Base-by-base conservation (phyloP, 1,140 invertebrate species). In the Drosophila grimshawi region DNA sequence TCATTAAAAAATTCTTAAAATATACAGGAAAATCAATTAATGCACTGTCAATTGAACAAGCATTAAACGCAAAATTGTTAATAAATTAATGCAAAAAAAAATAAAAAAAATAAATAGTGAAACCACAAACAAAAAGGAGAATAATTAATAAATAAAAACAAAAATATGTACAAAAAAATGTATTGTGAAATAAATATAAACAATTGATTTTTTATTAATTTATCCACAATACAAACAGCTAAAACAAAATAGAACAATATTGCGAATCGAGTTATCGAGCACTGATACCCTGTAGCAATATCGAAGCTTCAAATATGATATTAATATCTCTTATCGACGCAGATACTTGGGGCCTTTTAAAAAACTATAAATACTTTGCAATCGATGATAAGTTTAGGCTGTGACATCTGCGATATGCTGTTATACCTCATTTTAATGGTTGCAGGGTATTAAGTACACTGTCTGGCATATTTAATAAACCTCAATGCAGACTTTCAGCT, bases 151-250 rank as follows among this genome's bases (percentile, higher is more conserved):
- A 27, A 74, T 27, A 39, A 75, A 55, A 57, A 48, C 27, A 71
- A 82, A 52, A 57, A 43, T 27, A 63, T 67, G 37, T 41, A 29
- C 63, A 70, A 66, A 57, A 30, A 10, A 29, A 70, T 69, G 57
- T 65, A 51, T 56, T 51, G 55, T 82, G 49, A 82, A 80, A 76
- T 82, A 61, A 83, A 64, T 67, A 63, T 35, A 67, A 63, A 76
- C 62, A 71, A 80, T 80, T 66, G 7, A 78, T 49, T 74, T 86
- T 75, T 39, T 71, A 81, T 81, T 86, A 75, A 81, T 75, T 81
- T 85, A 86, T 81, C 62, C 78, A 72, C 30, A 61, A 33, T 45
- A 48, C 39, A 33, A 56, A 33, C 10, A 61, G 4, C 3, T 3
- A 63, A 10, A 37, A 51, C 10, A 6, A 30, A 30, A 46, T 30